phyloP scores from a whole-genome alignment of 2,888 invertebrate species.

The Drosophila niveifrons region DNA sequence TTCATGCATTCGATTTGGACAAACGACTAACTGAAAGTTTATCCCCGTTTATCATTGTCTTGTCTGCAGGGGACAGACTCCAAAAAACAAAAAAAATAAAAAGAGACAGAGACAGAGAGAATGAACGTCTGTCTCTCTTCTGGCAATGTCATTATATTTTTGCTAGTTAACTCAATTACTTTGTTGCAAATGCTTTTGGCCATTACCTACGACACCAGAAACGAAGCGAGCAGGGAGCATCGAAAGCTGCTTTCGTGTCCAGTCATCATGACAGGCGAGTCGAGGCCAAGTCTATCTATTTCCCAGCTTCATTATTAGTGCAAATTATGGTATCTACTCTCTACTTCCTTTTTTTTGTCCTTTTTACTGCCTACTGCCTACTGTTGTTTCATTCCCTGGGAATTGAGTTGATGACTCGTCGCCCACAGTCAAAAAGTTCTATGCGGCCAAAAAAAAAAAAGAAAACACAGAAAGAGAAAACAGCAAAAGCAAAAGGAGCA shows the following conservation, averaged over 20 bases:
- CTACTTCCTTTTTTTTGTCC: constrained; percentile 34
- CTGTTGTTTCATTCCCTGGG: constrained; percentile 53
- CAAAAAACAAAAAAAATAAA: too few relatives aligned
- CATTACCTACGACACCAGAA: constrained; percentile 52
- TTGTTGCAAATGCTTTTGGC: constrained; percentile 46
- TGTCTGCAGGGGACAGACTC: not conserved
- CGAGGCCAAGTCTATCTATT: constrained; percentile 43
- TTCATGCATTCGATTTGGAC: constrained; percentile 55
- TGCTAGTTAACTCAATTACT: constrained; percentile 70
- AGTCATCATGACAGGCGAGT: constrained; percentile 52
- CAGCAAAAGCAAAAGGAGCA: constrained; percentile 23
- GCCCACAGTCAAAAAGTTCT: constrained; percentile 38
- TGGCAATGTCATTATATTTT: constrained; percentile 53
- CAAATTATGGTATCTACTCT: constrained; percentile 59
- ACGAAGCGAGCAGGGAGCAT: not conserved
- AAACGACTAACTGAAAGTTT: constrained; percentile 40
- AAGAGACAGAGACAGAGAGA: constrained; percentile 15
- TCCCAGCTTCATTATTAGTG: constrained; percentile 62
- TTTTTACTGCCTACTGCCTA: constrained; percentile 53
- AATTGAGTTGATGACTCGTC: constrained; percentile 61
- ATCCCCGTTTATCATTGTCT: constrained; percentile 37
- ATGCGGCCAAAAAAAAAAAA: constrained; percentile 7
- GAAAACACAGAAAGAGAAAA: constrained; percentile 3
- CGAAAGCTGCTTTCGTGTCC: constrained; percentile 31
- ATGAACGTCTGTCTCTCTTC: not conserved